These are phyloP conservation scores for Chrysotoxum bicinctum DNA, from an alignment of 2,888 invertebrate species.

Conservation along the genomic window DNA sequence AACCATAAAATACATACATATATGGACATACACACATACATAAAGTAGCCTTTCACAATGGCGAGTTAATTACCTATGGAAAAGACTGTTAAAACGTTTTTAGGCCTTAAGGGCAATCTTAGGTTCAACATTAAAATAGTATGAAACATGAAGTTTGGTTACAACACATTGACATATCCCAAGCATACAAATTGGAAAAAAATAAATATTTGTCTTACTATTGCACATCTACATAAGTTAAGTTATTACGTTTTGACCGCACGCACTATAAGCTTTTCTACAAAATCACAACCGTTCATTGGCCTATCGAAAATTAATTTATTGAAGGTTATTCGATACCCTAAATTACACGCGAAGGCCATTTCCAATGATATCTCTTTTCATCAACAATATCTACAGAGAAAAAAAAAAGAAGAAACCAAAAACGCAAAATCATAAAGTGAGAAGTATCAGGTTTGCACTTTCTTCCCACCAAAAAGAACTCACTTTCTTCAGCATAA, in stretches of 20 bases:
- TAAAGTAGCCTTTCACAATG: not conserved
- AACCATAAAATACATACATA: no score
- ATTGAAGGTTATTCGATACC: not conserved
- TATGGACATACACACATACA: no score
- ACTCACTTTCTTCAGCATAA: slow-evolving; percentile 67
- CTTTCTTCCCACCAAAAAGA: slow-evolving; percentile 59
- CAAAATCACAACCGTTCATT: not conserved
- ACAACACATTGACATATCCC: not conserved
- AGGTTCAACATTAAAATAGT: not conserved
- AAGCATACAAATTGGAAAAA: slow-evolving; percentile 1
- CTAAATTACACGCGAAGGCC: slow-evolving; percentile 14
- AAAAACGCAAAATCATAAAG: slow-evolving; percentile 33
- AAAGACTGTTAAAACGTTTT: not conserved
- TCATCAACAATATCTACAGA: not conserved
- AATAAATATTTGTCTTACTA: not conserved
- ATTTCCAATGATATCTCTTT: not conserved
- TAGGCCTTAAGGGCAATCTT: not conserved
- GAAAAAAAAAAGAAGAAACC: not conserved
- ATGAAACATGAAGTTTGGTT: not conserved
- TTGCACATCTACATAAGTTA: not conserved
- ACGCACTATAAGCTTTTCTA: not conserved
- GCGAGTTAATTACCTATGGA: not conserved
- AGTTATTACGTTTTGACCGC: not conserved
- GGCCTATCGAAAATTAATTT: not conserved
- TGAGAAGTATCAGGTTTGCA: slow-evolving; percentile 43